Base-by-base conservation (phyloP, 2,113 vertebrate genomes). In the Chionodraco myersi region DNA sequence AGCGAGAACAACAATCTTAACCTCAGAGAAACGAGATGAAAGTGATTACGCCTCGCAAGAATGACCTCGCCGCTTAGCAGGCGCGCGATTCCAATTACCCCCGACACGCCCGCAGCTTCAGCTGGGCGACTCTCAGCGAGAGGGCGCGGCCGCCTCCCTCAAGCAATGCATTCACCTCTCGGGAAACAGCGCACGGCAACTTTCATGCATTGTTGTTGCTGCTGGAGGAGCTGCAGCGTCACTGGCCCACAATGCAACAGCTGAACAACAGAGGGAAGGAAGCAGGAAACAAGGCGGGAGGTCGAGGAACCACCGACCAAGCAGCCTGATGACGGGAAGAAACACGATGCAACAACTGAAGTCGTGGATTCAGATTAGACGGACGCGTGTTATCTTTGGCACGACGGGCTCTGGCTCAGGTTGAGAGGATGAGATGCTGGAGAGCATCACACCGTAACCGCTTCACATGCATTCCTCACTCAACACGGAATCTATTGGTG, bases 31-130 rank as follows among this genome's bases (percentile, higher is more conserved):
- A 68, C 6, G 47, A 72, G 75, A 86, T 44, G 72, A 72, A 52
- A 65, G 78, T 44, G 59, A 89, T 88, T 77, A 75, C 75, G 56
- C 80, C 74, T 80, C 41, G 44, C 30, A 13, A 73, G 79, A 86
- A 81, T 79, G 64, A 83, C 68, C 79, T 67, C 53, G 21, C 67
- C 34, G 49, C 54, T 82, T 53, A 65, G 69, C 62, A 72, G 78
- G 52, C 45, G 3, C 83, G 71, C 23, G 65, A 60, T 68, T 85
- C 80, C 84, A 90, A 86, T 90, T 84, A 90, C 84, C 71, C 71
- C 34, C 72, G 87, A 88, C 88, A 82, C 82, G 88, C 67, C 75
- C 69, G 69, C 67, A 41, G 68, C 72, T 89, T 90, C 88, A 85
- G 85, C 79, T 23, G 72, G 10, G 74, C 82, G 86, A 86, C 86